Evolutionary conservation across 2,113 vertebrate species (phyloP).

Genomic region (Andinoacara biseriatus): DNA sequence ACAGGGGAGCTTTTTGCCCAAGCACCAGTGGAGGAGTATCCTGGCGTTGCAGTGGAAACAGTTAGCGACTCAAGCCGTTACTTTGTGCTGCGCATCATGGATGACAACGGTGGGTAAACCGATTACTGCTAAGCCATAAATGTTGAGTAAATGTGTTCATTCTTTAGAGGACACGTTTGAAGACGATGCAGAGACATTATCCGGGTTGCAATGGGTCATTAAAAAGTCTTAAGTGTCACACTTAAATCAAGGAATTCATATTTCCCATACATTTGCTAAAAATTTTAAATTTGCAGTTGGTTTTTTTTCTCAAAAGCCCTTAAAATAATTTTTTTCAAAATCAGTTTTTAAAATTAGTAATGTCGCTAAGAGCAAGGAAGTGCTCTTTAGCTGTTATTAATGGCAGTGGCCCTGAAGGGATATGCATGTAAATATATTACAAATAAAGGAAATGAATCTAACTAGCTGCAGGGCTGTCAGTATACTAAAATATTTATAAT

Average conservation of each 20-base stretch:
- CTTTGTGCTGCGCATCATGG: constrained; percentile 93
- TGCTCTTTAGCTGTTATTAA: too few species aligned
- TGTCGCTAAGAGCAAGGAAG: too few species aligned
- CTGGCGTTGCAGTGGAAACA: constrained; percentile 91
- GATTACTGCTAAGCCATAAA: constrained; percentile 23
- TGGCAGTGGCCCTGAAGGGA: too few species aligned
- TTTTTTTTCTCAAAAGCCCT: not conserved
- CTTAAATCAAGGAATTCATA: not conserved
- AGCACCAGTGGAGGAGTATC: constrained; percentile 90
- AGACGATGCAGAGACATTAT: not conserved
- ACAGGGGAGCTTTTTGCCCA: constrained; percentile 94
- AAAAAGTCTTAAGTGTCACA: not conserved
- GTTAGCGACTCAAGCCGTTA: constrained; percentile 95
- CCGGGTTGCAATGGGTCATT: not conserved
- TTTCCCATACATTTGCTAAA: too few species aligned
- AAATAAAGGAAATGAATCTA: too few species aligned
- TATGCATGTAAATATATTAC: too few species aligned
- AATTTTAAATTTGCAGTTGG: too few species aligned
- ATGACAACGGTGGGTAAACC: constrained; percentile 86
- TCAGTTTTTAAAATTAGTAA: too few species aligned
- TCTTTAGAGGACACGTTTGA: not conserved
- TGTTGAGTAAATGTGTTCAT: constrained; percentile 14
- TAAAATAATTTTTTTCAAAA: not conserved
- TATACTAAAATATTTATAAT: too few species aligned
- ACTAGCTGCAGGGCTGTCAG: too few species aligned